Percentiles rank a stretch among this genome's conserved stretches.
Evolutionary conservation across 2,888 invertebrate species (phyloP).

Genomic region (Cheilosia impressa): DNA sequence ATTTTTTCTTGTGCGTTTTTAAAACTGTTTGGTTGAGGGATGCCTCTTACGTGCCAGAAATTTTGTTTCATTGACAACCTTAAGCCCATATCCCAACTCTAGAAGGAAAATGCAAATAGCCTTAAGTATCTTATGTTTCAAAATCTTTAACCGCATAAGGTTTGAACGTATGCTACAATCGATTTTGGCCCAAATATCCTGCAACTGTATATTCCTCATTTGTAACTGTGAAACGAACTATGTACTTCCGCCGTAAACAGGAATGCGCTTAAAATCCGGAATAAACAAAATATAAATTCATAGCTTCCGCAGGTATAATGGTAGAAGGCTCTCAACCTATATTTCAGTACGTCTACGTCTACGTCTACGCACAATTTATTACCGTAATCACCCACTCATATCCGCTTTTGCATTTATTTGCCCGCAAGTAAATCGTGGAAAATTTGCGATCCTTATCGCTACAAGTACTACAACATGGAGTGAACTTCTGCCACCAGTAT

Average conservation of each 20-base stretch:
- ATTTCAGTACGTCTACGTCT: neutral
- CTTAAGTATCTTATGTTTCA: no score
- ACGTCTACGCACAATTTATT: conserved; percentile 31
- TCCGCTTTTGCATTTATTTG: conserved; percentile 43
- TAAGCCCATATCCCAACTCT: no score
- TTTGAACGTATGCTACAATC: no score
- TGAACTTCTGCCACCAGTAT: neutral
- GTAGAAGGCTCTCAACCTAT: neutral
- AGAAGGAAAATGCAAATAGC: no score
- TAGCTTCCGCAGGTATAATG: conserved; percentile 5
- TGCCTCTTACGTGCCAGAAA: no score
- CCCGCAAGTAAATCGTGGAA: conserved; percentile 51
- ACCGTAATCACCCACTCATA: conserved; percentile 21
- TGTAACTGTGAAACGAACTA: neutral
- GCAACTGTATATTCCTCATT: no score
- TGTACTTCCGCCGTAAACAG: neutral
- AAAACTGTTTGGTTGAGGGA: no score
- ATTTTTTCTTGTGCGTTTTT: no score
- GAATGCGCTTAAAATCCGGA: neutral
- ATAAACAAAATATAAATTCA: conserved; percentile 16
- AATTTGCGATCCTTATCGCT: conserved; percentile 45
- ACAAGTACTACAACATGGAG: conserved; percentile 9
- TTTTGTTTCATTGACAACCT: no score
- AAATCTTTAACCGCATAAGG: no score
- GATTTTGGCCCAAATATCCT: no score